These are phyloP conservation scores for Odontocerum albicorne DNA, from an alignment of 2,888 invertebrate genomes.

Conservation along the genomic window DNA sequence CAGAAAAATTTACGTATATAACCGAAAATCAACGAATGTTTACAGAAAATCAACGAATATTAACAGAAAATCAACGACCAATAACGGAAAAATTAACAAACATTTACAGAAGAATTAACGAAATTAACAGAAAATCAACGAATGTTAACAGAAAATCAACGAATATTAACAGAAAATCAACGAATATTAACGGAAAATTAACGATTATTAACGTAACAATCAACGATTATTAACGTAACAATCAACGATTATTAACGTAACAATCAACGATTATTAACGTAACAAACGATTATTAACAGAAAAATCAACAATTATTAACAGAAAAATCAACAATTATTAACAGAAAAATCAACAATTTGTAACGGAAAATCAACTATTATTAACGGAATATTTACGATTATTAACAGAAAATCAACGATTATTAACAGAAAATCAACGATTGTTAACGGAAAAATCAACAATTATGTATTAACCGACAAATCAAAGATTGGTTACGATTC, in stretches of 20 bases:
- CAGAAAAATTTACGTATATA: too few species aligned
- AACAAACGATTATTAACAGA: too few species aligned
- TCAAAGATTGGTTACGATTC: too few species aligned
- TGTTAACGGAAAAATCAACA: too few species aligned
- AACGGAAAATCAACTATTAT: too few species aligned
- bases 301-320: too few species aligned
- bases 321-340: too few species aligned
- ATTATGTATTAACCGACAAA: background rate
- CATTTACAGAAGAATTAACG: background rate
- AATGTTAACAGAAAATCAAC: background rate
- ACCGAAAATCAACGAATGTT: slow-evolving; percentile 1
- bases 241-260: too few species aligned
- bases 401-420: background rate
- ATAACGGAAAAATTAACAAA: slow-evolving; percentile 5
- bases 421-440: background rate
- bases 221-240: too few species aligned
- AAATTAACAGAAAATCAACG: slow-evolving; percentile 9
- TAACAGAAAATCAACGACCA: background rate
- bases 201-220: background rate
- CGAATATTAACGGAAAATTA: background rate
- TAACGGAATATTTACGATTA: too few species aligned
- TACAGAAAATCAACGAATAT: slow-evolving; percentile 10
- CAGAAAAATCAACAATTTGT: too few species aligned
- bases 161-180: slow-evolving; percentile 11
- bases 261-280: too few species aligned